phyloP scores from a whole-genome alignment of 2,888 invertebrate species.

The Zygaena filipendulae region DNA sequence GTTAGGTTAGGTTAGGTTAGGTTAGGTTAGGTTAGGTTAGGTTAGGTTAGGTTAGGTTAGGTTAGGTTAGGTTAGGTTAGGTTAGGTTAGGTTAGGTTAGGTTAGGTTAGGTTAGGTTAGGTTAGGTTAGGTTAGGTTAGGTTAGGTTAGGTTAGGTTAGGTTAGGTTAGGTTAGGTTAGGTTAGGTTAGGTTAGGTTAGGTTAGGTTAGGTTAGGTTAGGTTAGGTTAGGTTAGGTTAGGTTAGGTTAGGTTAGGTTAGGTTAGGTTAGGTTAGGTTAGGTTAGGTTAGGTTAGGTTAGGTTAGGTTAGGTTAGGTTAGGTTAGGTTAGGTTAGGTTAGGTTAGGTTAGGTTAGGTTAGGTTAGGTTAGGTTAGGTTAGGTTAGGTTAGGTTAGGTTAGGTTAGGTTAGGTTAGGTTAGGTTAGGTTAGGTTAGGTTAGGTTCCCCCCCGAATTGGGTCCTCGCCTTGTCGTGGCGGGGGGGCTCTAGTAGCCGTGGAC shows the following conservation, averaged over 20 bases:
- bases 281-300: constrained; percentile 20
- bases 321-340: constrained; percentile 18
- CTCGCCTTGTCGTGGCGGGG: too few relatives aligned
- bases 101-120: constrained; percentile 16
- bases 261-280: constrained; percentile 19
- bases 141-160: constrained; percentile 16
- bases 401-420: constrained; percentile 15
- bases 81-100: constrained; percentile 17
- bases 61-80: constrained; percentile 16
- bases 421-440: constrained; percentile 16
- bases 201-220: constrained; percentile 16
- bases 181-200: constrained; percentile 16
- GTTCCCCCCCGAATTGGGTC: too few relatives aligned
- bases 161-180: constrained; percentile 16
- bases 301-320: constrained; percentile 19
- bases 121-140: too few relatives aligned
- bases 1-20: constrained; percentile 16
- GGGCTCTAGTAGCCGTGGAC: too few relatives aligned
- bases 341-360: constrained; percentile 16
- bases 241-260: constrained; percentile 17
- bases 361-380: constrained; percentile 15
- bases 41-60: constrained; percentile 16
- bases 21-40: constrained; percentile 18
- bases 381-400: constrained; percentile 15
- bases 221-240: constrained; percentile 16